Conservation (phyloP, 2,797 vertebrate genomes). For the Danio kyathit region DNA sequence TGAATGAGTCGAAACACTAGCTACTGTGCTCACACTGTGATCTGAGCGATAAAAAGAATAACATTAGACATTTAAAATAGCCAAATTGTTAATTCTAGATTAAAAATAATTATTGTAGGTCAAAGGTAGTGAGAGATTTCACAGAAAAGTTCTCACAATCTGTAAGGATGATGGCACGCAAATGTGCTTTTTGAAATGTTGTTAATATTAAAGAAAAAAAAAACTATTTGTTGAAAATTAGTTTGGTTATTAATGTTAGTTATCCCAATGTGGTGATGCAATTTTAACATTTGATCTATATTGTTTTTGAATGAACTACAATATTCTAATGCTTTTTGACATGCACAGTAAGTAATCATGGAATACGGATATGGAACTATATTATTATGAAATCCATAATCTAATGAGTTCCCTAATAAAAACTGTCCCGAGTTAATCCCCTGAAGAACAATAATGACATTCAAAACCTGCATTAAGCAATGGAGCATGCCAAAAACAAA, state of each 20-base stretch:
- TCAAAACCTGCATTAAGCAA: slow-evolving; percentile 12
- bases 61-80: slow-evolving; percentile 71
- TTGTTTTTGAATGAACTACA: not conserved
- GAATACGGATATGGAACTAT: not conserved
- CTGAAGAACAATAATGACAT: not conserved
- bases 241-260: slow-evolving; percentile 19
- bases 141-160: slow-evolving; percentile 46
- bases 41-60: slow-evolving; percentile 88
- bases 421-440: not conserved
- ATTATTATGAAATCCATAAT: not conserved
- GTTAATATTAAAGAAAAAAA: slow-evolving; percentile 8
- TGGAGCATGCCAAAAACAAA: not conserved
- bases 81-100: slow-evolving; percentile 17
- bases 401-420: not conserved
- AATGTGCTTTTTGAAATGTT: slow-evolving; percentile 19
- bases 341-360: slow-evolving; percentile 11
- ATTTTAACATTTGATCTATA: not conserved
- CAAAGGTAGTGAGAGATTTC: slow-evolving; percentile 19
- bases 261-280: slow-evolving; percentile 7
- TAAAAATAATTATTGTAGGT: slow-evolving; percentile 12
- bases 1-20: slow-evolving; percentile 78
- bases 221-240: not conserved
- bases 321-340: not conserved
- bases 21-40: slow-evolving; percentile 87
- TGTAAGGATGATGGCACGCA: slow-evolving; percentile 30